A percentile compares a stretch with the other conserved stretches of the same genome.
Evolutionary conservation across 1,140 invertebrate genomes (phyloP).

Genomic region (Zaprionus taronus): DNA sequence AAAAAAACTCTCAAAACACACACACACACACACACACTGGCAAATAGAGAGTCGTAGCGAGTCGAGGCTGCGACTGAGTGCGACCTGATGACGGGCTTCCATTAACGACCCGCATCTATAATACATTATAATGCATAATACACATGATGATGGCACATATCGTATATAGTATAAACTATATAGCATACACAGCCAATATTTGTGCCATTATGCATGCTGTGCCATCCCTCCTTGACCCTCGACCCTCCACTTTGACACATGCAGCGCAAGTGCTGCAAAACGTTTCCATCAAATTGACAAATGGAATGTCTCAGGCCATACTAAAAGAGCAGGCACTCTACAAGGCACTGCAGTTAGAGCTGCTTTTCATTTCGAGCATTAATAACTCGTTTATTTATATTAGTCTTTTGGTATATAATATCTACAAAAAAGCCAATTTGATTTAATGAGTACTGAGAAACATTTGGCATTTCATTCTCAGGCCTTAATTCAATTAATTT

Average conservation of each 20-base stretch:
- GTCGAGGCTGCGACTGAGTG: slow-evolving; percentile 2
- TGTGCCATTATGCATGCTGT: neutral
- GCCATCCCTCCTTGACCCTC: neutral
- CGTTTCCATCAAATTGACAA: slow-evolving; percentile 5
- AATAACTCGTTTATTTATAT: too few relatives aligned
- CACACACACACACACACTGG: neutral
- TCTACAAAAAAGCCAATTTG: too few relatives aligned
- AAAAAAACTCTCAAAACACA: slow-evolving; percentile 4
- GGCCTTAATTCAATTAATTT: too few relatives aligned
- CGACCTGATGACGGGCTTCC: neutral
- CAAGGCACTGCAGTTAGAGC: neutral
- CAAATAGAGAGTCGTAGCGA: neutral
- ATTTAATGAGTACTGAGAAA: too few relatives aligned
- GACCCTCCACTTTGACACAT: neutral
- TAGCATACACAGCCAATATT: neutral
- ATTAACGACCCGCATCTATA: slow-evolving; percentile 9
- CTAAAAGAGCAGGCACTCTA: neutral
- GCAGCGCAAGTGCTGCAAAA: neutral
- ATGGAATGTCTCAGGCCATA: neutral
- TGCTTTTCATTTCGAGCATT: too few relatives aligned
- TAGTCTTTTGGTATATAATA: too few relatives aligned
- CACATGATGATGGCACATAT: neutral
- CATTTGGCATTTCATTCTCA: too few relatives aligned
- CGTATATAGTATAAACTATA: neutral
- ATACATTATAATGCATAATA: neutral